Percentiles rank a stretch among this genome's conserved stretches.
Evolutionary conservation across 2,797 vertebrate genomes (phyloP).

Genomic region (Sciurus vulgaris): DNA sequence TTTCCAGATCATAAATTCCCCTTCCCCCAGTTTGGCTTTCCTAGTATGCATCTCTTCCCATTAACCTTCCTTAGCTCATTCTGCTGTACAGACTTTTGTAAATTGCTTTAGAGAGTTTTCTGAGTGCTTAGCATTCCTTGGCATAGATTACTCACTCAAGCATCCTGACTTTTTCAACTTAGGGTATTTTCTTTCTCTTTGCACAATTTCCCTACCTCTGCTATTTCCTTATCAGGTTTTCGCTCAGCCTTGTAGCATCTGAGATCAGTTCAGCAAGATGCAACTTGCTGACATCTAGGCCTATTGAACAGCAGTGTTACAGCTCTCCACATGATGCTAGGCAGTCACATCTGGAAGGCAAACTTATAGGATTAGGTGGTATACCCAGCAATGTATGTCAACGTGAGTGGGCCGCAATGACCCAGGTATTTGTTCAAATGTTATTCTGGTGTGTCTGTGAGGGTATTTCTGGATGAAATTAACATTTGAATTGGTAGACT

Average conservation of each 20-base stretch:
- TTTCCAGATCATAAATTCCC: constrained; percentile 10
- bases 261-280: not conserved
- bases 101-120: constrained; percentile 15
- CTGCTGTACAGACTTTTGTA: not conserved
- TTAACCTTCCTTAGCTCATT: not conserved
- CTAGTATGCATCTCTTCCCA: not conserved
- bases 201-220: not conserved
- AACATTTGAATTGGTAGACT: not conserved
- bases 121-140: not conserved
- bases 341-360: not conserved
- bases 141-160: not conserved
- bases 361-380: not conserved
- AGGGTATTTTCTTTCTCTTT: not conserved
- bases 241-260: not conserved
- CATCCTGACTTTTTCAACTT: not conserved
- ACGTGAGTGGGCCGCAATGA: not conserved
- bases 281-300: not conserved
- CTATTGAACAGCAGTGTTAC: not conserved
- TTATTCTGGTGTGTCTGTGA: not conserved
- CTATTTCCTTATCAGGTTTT: not conserved
- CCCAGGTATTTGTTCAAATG: not conserved
- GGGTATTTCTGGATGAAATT: not conserved
- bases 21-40: not conserved
- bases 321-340: not conserved
- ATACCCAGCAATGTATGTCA: not conserved